phyloP scores from a whole-genome alignment of 2,888 invertebrate genomes.

The Xylota sylvarum region DNA sequence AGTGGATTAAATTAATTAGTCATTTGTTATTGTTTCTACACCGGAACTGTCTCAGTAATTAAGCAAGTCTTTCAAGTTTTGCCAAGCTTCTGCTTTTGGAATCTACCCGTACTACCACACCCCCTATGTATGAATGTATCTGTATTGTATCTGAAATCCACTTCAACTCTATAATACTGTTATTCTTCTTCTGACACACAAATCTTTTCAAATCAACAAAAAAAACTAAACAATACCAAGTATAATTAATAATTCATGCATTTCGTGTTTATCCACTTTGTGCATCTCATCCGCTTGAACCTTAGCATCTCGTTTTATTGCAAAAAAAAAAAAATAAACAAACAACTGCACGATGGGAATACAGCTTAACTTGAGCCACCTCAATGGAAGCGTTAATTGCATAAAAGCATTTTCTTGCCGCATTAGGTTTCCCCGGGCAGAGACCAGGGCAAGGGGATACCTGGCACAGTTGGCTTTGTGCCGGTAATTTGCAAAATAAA shows the following conservation, averaged over 20 bases:
- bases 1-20: background rate
- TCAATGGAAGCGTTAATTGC: conserved; percentile 66
- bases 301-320: conserved; percentile 43
- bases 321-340: conserved; percentile 9
- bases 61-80: conserved; percentile 11
- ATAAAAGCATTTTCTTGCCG: conserved; percentile 56
- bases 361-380: conserved; percentile 35
- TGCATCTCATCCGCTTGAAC: conserved; percentile 61
- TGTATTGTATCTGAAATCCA: background rate
- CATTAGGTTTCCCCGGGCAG: conserved; percentile 22
- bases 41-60: conserved; percentile 11
- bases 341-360: background rate
- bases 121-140: background rate
- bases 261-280: conserved; percentile 69
- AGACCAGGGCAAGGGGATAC: background rate
- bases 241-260: conserved; percentile 59
- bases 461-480: conserved; percentile 3
- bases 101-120: background rate
- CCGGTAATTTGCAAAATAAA: conserved; percentile 7
- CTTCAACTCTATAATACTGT: conserved; percentile 25
- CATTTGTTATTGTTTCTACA: background rate
- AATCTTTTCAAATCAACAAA: conserved; percentile 21
- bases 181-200: conserved; percentile 40
- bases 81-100: background rate
- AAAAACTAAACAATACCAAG: conserved; percentile 28